Evolutionary conservation across 64 coral and sea anemone genomes (phyloP), one percentile per base, ranked within the genome.

Genomic region (Montipora cactus): DNA sequence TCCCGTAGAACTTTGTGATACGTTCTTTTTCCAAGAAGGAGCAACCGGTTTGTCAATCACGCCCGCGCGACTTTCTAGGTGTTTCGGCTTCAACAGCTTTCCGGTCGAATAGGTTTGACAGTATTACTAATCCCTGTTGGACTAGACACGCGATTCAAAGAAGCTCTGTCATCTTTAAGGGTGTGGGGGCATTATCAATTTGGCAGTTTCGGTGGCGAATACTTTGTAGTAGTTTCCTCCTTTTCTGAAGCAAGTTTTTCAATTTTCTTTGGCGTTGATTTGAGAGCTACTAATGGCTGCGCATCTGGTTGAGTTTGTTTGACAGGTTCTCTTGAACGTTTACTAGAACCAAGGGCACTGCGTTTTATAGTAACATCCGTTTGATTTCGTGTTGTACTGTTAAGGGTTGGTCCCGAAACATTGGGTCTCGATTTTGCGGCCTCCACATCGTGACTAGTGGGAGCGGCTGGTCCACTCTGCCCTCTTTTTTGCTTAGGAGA

Each of bases 51-150:
- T 84, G 57, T 80, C 86, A 83, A 95, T 37, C 87, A 94, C 19
- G 18, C 92, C 92, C 55, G 92, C 95, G 67, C 82, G 87, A 45
- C 95, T 96, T 52, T 73, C 95, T 87, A 92, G 95, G 70, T 92
- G 68, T 64, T 16, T 11, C 15, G 76, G 20, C 44, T 55, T 53
- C 10, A 25, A 14, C 8, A 69, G 8, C 28, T 45, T 52, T 73
- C 81, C 79, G 95, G 95, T 78, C 95, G 68, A 68, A 53, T 15
- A 25, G 96, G 96, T 88, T 79, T 87, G 49, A 82, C 8, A 18
- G 80, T 52, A 59, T 51, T 62, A 8, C 89, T 64, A 67, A 80
- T 75, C 7, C n/a, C 67, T 19, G 95, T 92, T 18, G 95, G 95
- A 62, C 92, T 91, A 0, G 95, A 96, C 19, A 76, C 95, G 11